Conservation (phyloP, 2,797 vertebrate genomes). For the Pygocentrus nattereri region DNA sequence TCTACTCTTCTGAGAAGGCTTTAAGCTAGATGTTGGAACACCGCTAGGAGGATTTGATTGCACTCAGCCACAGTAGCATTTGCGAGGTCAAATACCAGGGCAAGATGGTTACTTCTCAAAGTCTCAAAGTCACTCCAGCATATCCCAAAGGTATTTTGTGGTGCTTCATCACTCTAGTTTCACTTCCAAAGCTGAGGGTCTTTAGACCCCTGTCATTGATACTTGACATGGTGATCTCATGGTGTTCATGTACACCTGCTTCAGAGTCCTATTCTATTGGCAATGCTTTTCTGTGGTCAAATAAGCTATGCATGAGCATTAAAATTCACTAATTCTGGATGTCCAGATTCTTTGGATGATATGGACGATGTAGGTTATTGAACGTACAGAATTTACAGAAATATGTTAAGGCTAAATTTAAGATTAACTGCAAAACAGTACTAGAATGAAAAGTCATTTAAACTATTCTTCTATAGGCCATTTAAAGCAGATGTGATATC, state of each 20-base stretch:
- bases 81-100: background rate
- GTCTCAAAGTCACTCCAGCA: background rate
- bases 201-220: no score
- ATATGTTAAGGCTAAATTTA: no score
- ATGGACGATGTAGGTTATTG: background rate
- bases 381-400: background rate
- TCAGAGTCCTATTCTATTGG: no score
- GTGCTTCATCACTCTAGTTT: background rate
- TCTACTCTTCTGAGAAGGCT: background rate
- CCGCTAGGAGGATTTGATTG: background rate
- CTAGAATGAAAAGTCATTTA: background rate
- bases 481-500: slow-evolving; percentile 23
- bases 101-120: background rate
- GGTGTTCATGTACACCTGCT: background rate
- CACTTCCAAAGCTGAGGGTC: background rate
- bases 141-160: background rate
- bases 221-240: background rate
- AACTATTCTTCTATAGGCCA: background rate
- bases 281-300: background rate
- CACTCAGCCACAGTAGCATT: background rate
- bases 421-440: no score
- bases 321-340: background rate
- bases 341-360: background rate
- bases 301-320: background rate
- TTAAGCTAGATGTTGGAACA: background rate